Evolutionary conservation across 2,888 invertebrate species (phyloP).

Genomic region (Drosophila pegasa): DNA sequence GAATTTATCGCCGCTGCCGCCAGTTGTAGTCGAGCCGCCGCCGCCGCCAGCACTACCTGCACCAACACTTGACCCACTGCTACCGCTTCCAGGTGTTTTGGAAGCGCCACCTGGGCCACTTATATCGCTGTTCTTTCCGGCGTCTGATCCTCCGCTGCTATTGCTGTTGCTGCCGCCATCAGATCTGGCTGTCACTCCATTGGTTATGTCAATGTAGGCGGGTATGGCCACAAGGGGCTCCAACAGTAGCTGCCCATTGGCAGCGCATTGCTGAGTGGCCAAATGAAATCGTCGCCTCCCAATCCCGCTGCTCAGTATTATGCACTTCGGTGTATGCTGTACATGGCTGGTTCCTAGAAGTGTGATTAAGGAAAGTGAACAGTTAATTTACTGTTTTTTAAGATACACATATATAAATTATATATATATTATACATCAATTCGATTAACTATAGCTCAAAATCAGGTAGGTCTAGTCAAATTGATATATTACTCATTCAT

Average conservation of each 20-base stretch:
- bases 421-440: not conserved
- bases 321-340: slow-evolving; percentile 54
- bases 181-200: slow-evolving; percentile 53
- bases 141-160: slow-evolving; percentile 8
- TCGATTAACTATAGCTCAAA: no score
- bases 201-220: slow-evolving; percentile 70
- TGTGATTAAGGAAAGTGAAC: not conserved
- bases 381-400: not conserved
- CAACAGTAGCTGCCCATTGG: slow-evolving; percentile 33
- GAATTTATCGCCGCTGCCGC: slow-evolving; percentile 87
- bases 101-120: slow-evolving; percentile 27
- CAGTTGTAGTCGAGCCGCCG: slow-evolving; percentile 44
- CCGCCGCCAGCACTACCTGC: slow-evolving; percentile 40
- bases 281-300: slow-evolving; percentile 54
- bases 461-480: no score
- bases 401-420: not conserved
- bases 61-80: slow-evolving; percentile 43
- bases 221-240: slow-evolving; percentile 57
- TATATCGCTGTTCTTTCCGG: slow-evolving; percentile 16
- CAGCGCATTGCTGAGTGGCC: slow-evolving; percentile 49
- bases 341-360: slow-evolving; percentile 53
- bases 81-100: slow-evolving; percentile 38
- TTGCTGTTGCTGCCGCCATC: slow-evolving; percentile 39
- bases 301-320: slow-evolving; percentile 40
- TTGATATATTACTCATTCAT: not conserved